These are phyloP conservation scores for Siniperca obscura DNA, from an alignment of 2,797 vertebrate genomes.

Conservation along the genomic window DNA sequence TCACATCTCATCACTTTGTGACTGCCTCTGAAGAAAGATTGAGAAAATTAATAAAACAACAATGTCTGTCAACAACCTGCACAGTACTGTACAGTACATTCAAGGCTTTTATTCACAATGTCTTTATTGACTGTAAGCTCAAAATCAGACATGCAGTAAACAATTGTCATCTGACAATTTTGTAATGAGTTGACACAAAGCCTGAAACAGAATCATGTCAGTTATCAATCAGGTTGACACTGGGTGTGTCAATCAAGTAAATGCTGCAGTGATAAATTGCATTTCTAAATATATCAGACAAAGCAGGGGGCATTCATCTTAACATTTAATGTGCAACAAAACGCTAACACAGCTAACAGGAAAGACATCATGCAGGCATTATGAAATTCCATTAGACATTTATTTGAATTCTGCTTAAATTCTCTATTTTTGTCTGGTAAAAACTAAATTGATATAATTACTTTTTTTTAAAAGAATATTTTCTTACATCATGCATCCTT, in stretches of 20 bases:
- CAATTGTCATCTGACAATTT: slow-evolving; percentile 40
- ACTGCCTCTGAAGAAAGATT: slow-evolving; percentile 18
- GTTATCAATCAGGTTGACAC: slow-evolving; percentile 76
- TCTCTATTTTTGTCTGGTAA: neutral
- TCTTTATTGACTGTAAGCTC: slow-evolving; percentile 27
- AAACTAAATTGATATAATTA: slow-evolving; percentile 20
- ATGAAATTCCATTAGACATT: slow-evolving; percentile 15
- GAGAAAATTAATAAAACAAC: slow-evolving; percentile 28
- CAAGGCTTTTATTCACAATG: slow-evolving; percentile 25
- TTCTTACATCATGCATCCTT: slow-evolving; percentile 5
- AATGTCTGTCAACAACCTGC: slow-evolving; percentile 9
- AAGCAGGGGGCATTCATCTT: slow-evolving; percentile 48
- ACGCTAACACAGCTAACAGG: slow-evolving; percentile 15
- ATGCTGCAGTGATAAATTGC: slow-evolving; percentile 58
- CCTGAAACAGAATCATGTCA: slow-evolving; percentile 55
- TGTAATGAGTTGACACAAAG: slow-evolving; percentile 23
- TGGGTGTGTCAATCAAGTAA: slow-evolving; percentile 56
- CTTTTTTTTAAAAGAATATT: neutral
- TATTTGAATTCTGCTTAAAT: slow-evolving; percentile 35
- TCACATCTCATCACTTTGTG: slow-evolving; percentile 23
- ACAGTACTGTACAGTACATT: slow-evolving; percentile 5
- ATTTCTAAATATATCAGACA: slow-evolving; percentile 57
- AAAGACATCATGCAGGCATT: slow-evolving; percentile 2
- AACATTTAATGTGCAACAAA: slow-evolving; percentile 48
- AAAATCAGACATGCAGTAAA: slow-evolving; percentile 21